Evolutionary conservation across 2,888 invertebrate species (phyloP).

Genomic region (Xanthorhoe spadicearia): DNA sequence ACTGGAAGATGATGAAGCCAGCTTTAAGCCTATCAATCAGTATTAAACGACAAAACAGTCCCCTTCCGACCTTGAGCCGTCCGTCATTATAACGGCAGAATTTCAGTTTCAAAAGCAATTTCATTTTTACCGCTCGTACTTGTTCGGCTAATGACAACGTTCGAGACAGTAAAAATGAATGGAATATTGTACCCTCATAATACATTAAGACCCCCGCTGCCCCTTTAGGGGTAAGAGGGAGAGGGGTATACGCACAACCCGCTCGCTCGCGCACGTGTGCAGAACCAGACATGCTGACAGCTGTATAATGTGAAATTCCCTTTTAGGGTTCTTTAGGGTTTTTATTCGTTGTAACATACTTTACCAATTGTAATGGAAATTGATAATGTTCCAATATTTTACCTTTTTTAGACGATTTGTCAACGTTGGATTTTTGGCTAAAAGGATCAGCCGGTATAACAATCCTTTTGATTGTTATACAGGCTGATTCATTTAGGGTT

Average conservation of each 20-base stretch:
- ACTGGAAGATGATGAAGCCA: no score
- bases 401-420: no score
- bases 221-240: not conserved
- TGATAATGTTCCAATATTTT: no score
- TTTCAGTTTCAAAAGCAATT: conserved; percentile 1
- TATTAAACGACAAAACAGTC: not conserved
- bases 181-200: conserved; percentile 34
- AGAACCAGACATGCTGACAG: conserved; percentile 31
- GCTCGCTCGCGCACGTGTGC: conserved; percentile 24
- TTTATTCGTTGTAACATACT: conserved; percentile 9
- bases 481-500: no score
- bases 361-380: conserved; percentile 24
- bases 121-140: conserved; percentile 18
- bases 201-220: conserved; percentile 20
- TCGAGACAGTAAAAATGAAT: conserved; percentile 32
- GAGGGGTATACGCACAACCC: conserved; percentile 17
- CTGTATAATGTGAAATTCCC: conserved; percentile 26
- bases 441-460: no score
- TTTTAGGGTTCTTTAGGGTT: conserved; percentile 13
- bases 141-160: conserved; percentile 29
- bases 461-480: no score
- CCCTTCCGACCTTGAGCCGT: conserved; percentile 1
- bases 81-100: conserved; percentile 2
- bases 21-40: not conserved
- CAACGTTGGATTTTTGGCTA: no score